Evolutionary conservation across 1,140 invertebrate genomes (phyloP).

Genomic region (Zaprionus lachaisei): DNA sequence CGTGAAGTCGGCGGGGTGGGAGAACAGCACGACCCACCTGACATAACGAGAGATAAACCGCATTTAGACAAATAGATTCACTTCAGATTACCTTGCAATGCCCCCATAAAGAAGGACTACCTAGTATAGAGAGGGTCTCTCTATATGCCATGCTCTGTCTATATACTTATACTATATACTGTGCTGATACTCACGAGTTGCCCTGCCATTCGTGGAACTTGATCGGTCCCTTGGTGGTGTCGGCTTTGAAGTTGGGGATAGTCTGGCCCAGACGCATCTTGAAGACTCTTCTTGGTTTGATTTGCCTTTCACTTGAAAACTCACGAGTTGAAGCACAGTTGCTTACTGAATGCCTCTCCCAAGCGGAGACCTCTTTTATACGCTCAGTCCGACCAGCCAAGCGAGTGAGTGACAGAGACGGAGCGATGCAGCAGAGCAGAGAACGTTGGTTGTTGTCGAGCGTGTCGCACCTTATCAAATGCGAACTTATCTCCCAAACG

Average conservation of each 20-base stretch:
- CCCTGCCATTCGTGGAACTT: conserved; percentile 91
- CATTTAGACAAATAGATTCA: background rate
- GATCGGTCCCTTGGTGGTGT: conserved; percentile 90
- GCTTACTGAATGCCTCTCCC: conserved; percentile 56
- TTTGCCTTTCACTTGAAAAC: conserved; percentile 17
- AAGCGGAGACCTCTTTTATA: conserved; percentile 58
- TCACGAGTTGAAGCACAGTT: conserved; percentile 23
- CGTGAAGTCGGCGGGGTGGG: conserved; percentile 96
- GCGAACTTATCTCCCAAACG: conserved; percentile 11
- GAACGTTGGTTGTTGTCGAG: background rate
- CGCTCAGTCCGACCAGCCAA: background rate
- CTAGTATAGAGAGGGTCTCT: background rate
- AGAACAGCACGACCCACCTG: conserved; percentile 96
- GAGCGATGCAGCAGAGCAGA: background rate
- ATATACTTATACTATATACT: background rate
- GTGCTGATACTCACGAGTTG: conserved; percentile 88
- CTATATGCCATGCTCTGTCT: no score
- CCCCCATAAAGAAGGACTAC: background rate
- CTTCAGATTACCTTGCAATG: background rate
- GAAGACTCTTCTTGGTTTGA: conserved; percentile 1
- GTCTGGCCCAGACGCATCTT: conserved; percentile 89
- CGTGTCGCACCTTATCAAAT: conserved; percentile 36
- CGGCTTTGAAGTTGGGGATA: conserved; percentile 91
- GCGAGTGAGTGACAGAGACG: conserved; percentile 2
- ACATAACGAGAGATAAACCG: background rate